A percentile compares a stretch with the other conserved stretches of the same genome.
These are phyloP conservation scores for Thalassoma bifasciatum DNA, from an alignment of 2,113 vertebrate species.

Conservation along the genomic window DNA sequence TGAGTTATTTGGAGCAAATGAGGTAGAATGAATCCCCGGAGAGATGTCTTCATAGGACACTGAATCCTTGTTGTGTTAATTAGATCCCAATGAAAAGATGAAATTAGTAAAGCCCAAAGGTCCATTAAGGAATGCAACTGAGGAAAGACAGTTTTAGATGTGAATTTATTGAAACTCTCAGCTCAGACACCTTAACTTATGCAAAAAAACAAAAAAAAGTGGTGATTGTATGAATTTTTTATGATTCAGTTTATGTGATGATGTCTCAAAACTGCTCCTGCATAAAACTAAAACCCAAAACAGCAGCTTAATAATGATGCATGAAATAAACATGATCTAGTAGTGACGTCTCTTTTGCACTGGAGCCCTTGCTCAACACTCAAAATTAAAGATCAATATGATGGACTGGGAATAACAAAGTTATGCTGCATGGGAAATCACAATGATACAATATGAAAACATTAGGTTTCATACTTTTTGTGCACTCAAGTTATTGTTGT, in stretches of 20 bases:
- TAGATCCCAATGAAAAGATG: slow-evolving; percentile 68
- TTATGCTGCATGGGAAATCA: background rate
- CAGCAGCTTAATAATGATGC: background rate
- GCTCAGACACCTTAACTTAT: slow-evolving; percentile 22
- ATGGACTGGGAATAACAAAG: slow-evolving; percentile 29
- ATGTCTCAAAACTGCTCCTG: background rate
- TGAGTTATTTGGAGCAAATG: slow-evolving; percentile 55
- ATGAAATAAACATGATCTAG: slow-evolving; percentile 7
- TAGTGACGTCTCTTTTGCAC: slow-evolving; percentile 29
- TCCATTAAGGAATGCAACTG: slow-evolving; percentile 27
- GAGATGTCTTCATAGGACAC: slow-evolving; percentile 59
- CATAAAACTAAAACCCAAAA: slow-evolving; percentile 2
- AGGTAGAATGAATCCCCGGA: slow-evolving; percentile 64
- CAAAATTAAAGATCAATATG: slow-evolving; percentile 25
- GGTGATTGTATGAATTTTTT: slow-evolving; percentile 21
- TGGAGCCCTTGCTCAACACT: background rate
- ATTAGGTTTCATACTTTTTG: background rate
- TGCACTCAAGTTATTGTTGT: background rate
- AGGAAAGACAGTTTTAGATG: slow-evolving; percentile 39
- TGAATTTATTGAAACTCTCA: slow-evolving; percentile 18
- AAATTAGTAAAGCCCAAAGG: slow-evolving; percentile 56
- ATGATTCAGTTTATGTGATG: slow-evolving; percentile 25
- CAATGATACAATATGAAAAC: slow-evolving; percentile 5
- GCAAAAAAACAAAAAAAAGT: slow-evolving; percentile 17
- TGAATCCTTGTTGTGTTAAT: slow-evolving; percentile 73